These are phyloP conservation scores for Chelonoidis abingdonii DNA, from an alignment of 2,113 vertebrate genomes.

Conservation along the genomic window DNA sequence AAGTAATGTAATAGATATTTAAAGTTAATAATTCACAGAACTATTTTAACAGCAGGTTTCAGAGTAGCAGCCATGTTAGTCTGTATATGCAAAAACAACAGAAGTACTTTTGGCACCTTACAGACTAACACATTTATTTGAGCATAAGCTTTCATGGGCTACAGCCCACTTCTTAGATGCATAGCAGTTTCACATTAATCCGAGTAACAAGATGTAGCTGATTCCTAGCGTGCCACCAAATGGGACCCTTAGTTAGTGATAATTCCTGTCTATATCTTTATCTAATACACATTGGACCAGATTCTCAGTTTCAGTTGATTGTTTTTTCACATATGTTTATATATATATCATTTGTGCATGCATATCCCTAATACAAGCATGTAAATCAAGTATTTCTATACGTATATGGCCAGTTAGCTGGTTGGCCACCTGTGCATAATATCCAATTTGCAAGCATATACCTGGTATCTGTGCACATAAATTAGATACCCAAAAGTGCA, in stretches of 20 bases:
- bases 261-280: not conserved
- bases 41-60: not conserved
- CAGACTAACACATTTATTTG: no score
- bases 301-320: not conserved
- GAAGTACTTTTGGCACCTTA: no score
- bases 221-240: not conserved
- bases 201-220: not conserved
- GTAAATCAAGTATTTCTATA: not conserved
- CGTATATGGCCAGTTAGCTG: not conserved
- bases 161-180: no score
- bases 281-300: not conserved
- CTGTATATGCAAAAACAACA: no score
- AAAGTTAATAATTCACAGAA: not conserved
- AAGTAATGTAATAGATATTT: not conserved
- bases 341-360: not conserved
- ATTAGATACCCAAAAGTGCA: not conserved
- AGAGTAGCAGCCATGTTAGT: no score
- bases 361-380: not conserved
- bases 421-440: not conserved
- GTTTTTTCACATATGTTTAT: accelerated
- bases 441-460: not conserved
- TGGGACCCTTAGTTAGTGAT: not conserved
- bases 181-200: not conserved
- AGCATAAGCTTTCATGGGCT: no score
- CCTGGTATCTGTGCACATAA: not conserved